These are phyloP conservation scores for Chrysomela aeneicollis DNA, from an alignment of 2,888 invertebrate genomes.

Conservation along the genomic window DNA sequence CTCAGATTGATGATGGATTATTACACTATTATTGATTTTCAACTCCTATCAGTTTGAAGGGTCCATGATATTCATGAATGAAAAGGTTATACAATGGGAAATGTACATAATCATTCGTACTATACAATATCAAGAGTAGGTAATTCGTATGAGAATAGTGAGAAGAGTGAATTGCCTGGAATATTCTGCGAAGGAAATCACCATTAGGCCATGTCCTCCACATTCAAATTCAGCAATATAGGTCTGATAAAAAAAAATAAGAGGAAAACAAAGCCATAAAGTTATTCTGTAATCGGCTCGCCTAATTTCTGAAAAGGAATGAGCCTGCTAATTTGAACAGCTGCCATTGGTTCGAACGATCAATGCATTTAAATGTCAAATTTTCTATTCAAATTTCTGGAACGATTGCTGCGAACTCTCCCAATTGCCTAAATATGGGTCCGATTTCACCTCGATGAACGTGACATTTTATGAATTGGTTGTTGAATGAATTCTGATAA, in stretches of 20 bases:
- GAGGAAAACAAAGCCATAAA: conserved; percentile 21
- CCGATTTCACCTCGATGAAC: conserved; percentile 13
- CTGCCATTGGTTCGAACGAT: conserved; percentile 49
- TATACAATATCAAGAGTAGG: no score
- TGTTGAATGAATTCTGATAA: neutral
- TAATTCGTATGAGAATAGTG: neutral
- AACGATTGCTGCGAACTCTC: conserved; percentile 44
- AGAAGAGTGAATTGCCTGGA: neutral
- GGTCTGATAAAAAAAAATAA: conserved; percentile 11
- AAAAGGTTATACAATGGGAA: no score
- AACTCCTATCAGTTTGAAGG: no score
- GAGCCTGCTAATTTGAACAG: conserved; percentile 49
- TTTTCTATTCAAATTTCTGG: conserved; percentile 51
- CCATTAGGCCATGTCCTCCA: neutral
- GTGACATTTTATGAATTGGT: conserved; percentile 12
- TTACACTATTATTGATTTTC: no score
- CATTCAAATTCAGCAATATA: conserved; percentile 24
- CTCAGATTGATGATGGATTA: no score
- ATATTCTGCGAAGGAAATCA: neutral
- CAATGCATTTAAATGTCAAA: conserved; percentile 60
- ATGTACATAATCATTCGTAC: no score
- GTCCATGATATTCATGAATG: no score
- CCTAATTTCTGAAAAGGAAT: conserved; percentile 41
- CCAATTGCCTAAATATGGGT: conserved; percentile 28
- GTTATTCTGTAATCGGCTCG: conserved; percentile 20